A percentile compares a stretch with the other conserved stretches of the same genome.
Evolutionary conservation across 2,797 vertebrate genomes (phyloP).

Genomic region (Sciurus vulgaris): DNA sequence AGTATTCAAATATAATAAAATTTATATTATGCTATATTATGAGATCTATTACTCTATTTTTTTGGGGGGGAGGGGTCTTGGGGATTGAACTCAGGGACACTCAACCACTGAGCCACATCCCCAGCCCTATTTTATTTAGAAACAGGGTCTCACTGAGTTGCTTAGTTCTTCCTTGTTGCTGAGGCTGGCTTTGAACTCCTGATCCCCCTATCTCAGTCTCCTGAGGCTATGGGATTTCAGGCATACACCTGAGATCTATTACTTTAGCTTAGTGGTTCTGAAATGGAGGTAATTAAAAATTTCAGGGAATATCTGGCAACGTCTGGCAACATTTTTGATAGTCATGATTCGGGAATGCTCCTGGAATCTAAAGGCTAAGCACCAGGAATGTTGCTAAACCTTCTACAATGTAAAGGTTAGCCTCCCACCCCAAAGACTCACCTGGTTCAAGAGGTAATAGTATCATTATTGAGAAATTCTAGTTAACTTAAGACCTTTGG

Average conservation of each 20-base stretch:
- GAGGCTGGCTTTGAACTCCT: too few relatives aligned
- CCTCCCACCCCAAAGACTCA: neutral
- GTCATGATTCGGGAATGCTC: neutral
- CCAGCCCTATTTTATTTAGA: too few relatives aligned
- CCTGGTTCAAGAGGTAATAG: neutral
- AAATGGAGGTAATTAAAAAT: neutral
- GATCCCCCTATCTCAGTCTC: too few relatives aligned
- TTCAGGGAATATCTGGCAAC: neutral
- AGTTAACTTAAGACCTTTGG: neutral
- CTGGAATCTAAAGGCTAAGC: neutral
- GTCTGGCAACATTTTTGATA: conserved; percentile 12
- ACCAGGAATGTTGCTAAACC: neutral
- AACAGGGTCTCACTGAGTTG: too few relatives aligned
- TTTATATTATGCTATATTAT: neutral
- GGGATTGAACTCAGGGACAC: too few relatives aligned
- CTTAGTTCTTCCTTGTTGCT: too few relatives aligned
- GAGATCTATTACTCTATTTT: neutral
- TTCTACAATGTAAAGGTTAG: neutral
- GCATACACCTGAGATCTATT: neutral
- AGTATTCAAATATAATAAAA: neutral
- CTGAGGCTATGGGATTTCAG: too few relatives aligned
- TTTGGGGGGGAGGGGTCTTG: too few relatives aligned
- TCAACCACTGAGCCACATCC: too few relatives aligned
- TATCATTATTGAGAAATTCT: neutral
- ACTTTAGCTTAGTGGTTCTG: conserved; percentile 9